phyloP scores from a whole-genome alignment of 2,888 invertebrate genomes.

The Belgica antarctica region DNA sequence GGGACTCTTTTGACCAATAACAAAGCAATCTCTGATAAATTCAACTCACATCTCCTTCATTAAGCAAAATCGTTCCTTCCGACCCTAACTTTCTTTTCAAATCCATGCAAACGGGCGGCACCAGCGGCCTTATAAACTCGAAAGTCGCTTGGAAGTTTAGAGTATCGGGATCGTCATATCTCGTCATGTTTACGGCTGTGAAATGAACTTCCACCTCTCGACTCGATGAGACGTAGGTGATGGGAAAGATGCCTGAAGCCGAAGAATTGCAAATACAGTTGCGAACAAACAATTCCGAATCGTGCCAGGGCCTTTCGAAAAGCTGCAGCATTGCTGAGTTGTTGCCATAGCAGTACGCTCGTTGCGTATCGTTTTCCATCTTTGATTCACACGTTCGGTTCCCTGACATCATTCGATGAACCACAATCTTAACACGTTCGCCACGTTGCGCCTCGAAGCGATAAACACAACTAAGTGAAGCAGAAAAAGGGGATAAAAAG shows the following conservation, averaged over 20 bases:
- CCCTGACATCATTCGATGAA: conserved; percentile 69
- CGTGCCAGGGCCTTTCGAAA: conserved; percentile 73
- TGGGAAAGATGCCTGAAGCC: conserved; percentile 59
- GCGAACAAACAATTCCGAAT: conserved; percentile 68
- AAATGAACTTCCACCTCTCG: conserved; percentile 78
- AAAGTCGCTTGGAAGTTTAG: conserved; percentile 81
- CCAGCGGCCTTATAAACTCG: conserved; percentile 67
- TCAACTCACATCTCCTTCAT: conserved; percentile 55
- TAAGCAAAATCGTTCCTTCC: conserved; percentile 72
- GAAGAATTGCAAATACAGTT: conserved; percentile 74
- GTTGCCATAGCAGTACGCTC: conserved; percentile 70
- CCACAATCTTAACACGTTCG: conserved; percentile 72
- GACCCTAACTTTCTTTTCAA: conserved; percentile 70
- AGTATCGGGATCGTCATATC: conserved; percentile 79
- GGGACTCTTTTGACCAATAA: no score
- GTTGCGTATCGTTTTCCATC: conserved; percentile 63
- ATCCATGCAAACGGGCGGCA: conserved; percentile 66
- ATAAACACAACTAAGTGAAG: conserved; percentile 83
- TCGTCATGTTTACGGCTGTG: conserved; percentile 77
- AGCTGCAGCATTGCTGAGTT: conserved; percentile 69
- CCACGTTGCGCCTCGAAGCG: conserved; percentile 82
- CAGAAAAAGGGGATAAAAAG: background rate
- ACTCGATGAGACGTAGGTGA: conserved; percentile 73
- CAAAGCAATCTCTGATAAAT: no score
- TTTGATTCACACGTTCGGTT: conserved; percentile 56